Percentiles rank a stretch among this genome's conserved stretches.
These are phyloP conservation scores for Mionectes olivaceus DNA, from an alignment of 2,797 vertebrate species.

Conservation along the genomic window DNA sequence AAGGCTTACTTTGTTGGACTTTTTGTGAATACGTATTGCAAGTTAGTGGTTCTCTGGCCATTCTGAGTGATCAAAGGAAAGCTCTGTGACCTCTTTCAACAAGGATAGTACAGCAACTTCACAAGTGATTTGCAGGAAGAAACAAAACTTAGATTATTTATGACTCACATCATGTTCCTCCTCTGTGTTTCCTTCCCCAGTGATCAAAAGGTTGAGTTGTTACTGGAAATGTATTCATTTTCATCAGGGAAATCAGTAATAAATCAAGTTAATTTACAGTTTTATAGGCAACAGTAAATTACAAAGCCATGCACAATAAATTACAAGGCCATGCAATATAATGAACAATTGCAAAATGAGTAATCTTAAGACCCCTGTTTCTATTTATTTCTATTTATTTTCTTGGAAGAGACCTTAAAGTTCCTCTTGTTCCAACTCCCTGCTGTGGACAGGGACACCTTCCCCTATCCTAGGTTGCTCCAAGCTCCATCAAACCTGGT, in stretches of 20 bases:
- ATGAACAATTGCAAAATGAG: neutral
- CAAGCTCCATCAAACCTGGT: fast-evolving
- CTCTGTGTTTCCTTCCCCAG: neutral
- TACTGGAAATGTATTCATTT: neutral
- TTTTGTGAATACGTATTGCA: neutral
- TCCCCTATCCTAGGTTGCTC: fast-evolving
- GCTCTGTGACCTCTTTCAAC: neutral
- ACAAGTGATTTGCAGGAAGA: neutral
- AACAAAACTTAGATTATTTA: neutral
- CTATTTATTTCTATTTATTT: neutral
- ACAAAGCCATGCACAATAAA: neutral
- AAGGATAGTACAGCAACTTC: neutral
- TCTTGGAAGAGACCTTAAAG: neutral
- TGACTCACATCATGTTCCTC: neutral
- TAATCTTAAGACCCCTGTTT: neutral
- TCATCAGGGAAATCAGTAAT: neutral
- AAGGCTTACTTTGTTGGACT: neutral
- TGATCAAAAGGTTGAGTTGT: neutral
- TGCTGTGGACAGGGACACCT: neutral
- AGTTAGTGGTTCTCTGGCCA: neutral
- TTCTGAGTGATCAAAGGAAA: neutral
- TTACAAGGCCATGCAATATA: neutral
- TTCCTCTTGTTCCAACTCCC: neutral
- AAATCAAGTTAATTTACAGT: neutral
- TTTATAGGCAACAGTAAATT: constrained; percentile 1